Base-by-base conservation (phyloP, 64 coral and sea anemone species). In the Dendronephthya gigantea region DNA sequence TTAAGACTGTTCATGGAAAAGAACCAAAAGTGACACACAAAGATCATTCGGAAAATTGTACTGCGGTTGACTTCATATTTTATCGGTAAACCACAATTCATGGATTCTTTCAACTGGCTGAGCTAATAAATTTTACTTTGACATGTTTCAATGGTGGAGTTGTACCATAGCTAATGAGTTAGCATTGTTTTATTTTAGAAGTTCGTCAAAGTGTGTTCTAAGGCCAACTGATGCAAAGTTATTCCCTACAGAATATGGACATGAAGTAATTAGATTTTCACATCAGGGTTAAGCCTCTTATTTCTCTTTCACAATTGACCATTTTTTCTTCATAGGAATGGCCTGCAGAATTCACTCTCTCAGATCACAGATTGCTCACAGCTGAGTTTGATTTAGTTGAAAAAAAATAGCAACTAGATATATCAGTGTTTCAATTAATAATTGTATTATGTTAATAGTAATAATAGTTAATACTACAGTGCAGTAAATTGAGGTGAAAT, bases 11-110 rank as follows among this genome's bases (percentile, higher is more conserved):
- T 2, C 91, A 98, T 83, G 88, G 85, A 22, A 82, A 68, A 45
- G 95, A 98, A 59, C 89, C 95, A 9, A 50, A 43, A 13, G 95
- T 98, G 16, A 98, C 95, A 4, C 95, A 98, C 50, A 93, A 83
- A 79, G 89, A 93, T 38, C 92, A 98, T 52, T 91, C 56, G 33
- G 92, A 92, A 5, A 62, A 87, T 36, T 79, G 93, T 32, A 84
- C 93, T 50, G 48, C 92, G 36, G 95, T 98, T 37, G 95, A 98
- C 87, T 98, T 93, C 87, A 93, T 98, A 90, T 98, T 98, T 86
- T 98, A 91, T 59, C 93, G 92, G 95, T 97, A 68, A 62, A 23
- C 25, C 17, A 62, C 55, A 62, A 22, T 5, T 7, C 6, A 45
- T n/a, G n/a, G n/a, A n/a, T n/a, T n/a, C n/a, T n/a, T n/a, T n/a